These are phyloP conservation scores for Grallaria varia DNA, from an alignment of 2,113 vertebrate species.

Conservation along the genomic window DNA sequence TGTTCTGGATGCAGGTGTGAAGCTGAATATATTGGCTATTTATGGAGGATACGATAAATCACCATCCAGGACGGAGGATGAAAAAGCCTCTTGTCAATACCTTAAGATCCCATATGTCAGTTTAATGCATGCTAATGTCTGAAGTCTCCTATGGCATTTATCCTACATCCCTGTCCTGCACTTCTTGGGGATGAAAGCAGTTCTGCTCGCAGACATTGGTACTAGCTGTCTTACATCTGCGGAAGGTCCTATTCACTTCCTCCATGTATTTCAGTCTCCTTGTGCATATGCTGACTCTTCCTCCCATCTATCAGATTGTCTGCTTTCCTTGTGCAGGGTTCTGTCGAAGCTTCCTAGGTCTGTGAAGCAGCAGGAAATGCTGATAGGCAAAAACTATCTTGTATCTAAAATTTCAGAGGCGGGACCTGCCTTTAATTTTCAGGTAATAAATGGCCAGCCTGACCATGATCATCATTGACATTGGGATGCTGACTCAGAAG, in stretches of 20 bases:
- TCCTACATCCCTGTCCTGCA: not conserved
- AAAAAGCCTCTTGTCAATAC: not conserved
- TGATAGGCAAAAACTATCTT: not conserved
- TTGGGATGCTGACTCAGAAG: not conserved
- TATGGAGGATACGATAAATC: not conserved
- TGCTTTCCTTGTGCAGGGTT: not conserved
- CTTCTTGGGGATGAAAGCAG: not conserved
- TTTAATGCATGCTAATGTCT: not conserved
- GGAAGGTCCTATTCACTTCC: not conserved
- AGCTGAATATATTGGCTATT: not conserved
- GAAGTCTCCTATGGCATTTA: not conserved
- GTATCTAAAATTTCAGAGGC: not conserved
- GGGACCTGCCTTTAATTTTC: not conserved
- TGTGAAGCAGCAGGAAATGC: not conserved
- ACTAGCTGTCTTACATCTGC: not conserved
- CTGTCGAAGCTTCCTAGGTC: not conserved
- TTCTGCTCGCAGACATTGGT: not conserved
- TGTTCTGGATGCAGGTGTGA: not conserved
- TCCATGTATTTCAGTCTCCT: rapidly evolving
- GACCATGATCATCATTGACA: not conserved
- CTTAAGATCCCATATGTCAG: not conserved
- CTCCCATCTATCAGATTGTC: rapidly evolving
- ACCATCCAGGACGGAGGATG: not conserved
- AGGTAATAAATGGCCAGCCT: not conserved
- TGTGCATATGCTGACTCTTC: not conserved